Evolutionary conservation across 1,140 invertebrate species (phyloP).

Genomic region (Alviniconcha marisindica): DNA sequence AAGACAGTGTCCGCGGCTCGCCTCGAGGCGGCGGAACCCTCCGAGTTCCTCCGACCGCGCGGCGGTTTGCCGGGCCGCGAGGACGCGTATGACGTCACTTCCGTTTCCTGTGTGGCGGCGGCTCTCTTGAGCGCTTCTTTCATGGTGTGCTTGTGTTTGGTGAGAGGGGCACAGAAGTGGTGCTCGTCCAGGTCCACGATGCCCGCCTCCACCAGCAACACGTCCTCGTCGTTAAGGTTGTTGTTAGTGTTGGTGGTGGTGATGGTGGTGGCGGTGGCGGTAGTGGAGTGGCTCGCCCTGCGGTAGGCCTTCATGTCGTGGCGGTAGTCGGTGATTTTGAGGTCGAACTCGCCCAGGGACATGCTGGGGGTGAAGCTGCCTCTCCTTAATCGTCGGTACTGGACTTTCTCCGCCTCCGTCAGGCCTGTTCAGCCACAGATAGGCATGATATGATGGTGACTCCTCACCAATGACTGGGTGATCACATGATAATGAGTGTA

Average conservation of each 20-base stretch:
- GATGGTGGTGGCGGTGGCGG: too few relatives aligned
- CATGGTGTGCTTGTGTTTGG: slow-evolving; percentile 36
- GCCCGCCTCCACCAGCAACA: not conserved
- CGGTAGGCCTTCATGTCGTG: slow-evolving; percentile 16
- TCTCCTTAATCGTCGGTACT: slow-evolving; percentile 7
- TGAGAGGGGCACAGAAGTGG: slow-evolving; percentile 33
- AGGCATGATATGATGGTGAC: too few relatives aligned
- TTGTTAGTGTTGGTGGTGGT: too few relatives aligned
- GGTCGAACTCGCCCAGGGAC: slow-evolving; percentile 23
- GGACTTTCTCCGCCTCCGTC: not conserved
- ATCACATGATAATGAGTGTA: too few relatives aligned
- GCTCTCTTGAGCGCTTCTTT: slow-evolving; percentile 31
- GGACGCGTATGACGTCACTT: not conserved
- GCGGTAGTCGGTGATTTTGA: slow-evolving; percentile 9
- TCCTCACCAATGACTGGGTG: too few relatives aligned
- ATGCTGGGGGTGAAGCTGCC: slow-evolving; percentile 23
- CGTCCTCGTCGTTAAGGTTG: not conserved
- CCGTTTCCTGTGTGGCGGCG: not conserved
- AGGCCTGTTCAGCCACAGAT: too few relatives aligned
- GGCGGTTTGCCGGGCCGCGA: not conserved
- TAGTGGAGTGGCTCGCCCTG: not conserved
- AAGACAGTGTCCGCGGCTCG: not conserved
- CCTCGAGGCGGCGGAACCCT: not conserved
- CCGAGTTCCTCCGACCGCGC: not conserved
- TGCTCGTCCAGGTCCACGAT: slow-evolving; percentile 24